These are phyloP conservation scores for Sphaeramia orbicularis DNA, from an alignment of 2,797 vertebrate genomes.

Conservation along the genomic window DNA sequence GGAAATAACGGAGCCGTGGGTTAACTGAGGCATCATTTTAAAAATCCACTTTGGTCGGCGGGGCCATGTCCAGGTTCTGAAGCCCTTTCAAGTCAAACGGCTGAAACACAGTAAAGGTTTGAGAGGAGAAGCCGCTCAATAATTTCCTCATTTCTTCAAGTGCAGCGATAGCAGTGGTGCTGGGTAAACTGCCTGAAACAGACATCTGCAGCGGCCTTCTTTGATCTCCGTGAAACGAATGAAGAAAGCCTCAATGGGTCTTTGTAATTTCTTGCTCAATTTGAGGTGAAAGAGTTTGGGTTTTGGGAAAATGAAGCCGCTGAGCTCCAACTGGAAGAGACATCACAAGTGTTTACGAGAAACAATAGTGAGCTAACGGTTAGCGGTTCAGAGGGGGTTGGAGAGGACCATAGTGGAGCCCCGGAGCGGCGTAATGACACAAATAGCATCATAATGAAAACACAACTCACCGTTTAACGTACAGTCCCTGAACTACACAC, in stretches of 20 bases:
- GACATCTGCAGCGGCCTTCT: conserved; percentile 46
- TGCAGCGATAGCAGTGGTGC: conserved; percentile 56
- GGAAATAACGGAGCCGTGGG: conserved; percentile 27
- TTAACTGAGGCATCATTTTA: conserved; percentile 40
- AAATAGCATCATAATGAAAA: conserved; percentile 14
- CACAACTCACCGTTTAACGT: conserved; percentile 9
- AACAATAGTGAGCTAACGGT: conserved; percentile 5
- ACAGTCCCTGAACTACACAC: neutral
- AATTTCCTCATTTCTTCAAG: conserved; percentile 72
- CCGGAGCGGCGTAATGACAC: conserved; percentile 1
- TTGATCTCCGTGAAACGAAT: conserved; percentile 55
- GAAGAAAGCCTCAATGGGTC: conserved; percentile 36
- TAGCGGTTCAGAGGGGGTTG: neutral
- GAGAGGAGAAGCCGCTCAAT: conserved; percentile 50
- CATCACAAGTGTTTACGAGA: neutral
- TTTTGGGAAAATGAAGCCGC: conserved; percentile 18
- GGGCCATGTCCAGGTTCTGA: conserved; percentile 23
- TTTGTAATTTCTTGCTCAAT: conserved; percentile 44
- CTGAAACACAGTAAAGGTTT: conserved; percentile 51
- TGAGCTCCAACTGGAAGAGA: neutral
- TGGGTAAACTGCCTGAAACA: conserved; percentile 40
- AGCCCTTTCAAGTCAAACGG: conserved; percentile 60
- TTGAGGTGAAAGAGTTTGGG: conserved; percentile 44
- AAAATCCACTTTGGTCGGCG: conserved; percentile 28
- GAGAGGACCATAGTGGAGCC: neutral